Evolutionary conservation across 2,113 vertebrate genomes (phyloP), one percentile per base, ranked within the genome.

Genomic region (Sceloporus undulatus): DNA sequence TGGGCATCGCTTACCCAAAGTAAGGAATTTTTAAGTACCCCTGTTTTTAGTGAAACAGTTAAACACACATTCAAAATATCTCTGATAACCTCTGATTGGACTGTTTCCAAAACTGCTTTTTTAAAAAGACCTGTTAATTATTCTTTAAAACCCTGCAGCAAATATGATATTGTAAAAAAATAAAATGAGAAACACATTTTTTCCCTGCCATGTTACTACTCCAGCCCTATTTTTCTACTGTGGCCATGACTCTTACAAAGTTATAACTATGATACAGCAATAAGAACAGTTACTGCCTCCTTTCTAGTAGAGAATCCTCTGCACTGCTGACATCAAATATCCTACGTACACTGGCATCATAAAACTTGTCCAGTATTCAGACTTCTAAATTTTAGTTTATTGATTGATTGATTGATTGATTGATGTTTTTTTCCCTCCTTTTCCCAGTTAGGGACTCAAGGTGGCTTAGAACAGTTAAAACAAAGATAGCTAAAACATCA

Each of bases 291-390:
- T 73, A 42, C 74, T 19, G 27, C 9, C 54, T 89, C 56, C 89
- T 92, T 89, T 91, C 14, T 71, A 66, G 14, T 48, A 38, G 59
- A 88, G 86, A 54, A 85, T 84, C 59, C 38, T 74, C 65, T 82
- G 40, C 34, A 38, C 79, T 38, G 85, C 34, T 13, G 62, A 77
- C 87, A 62, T 62, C 13, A 62, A 62, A 62, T 18, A 54, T 85
- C 59, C 66, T 74, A 9, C 71, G 80, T 74, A 23, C 2, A 8
- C n/a, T 54, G 65, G 3, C 29, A 29, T 73, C 79, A 56, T 52
- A 29, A 52, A 11, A 87, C 19, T 2, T 8, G 18, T 52, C 74
- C 1, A 62, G 13, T 79, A 38, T n/a, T 29, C 48, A 70, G 40
- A 29, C 21, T 48, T 75, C 75, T 42, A 80, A 85, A 18, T 82